Evolutionary conservation across 1,140 invertebrate genomes (phyloP).

Genomic region (Ditylenchus dipsaci): DNA sequence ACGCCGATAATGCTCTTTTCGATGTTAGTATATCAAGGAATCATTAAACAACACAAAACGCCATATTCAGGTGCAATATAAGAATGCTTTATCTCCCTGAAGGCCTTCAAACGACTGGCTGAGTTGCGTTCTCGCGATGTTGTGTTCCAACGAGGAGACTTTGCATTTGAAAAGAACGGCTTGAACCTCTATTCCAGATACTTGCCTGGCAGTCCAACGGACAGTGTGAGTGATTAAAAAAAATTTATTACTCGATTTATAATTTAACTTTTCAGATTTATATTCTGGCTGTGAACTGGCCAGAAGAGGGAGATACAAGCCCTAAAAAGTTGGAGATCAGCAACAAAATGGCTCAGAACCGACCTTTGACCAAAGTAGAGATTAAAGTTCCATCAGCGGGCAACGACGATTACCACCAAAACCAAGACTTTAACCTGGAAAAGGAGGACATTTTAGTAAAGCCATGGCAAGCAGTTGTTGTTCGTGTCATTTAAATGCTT

Average conservation of each 20-base stretch:
- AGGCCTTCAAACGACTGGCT: conserved; percentile 3
- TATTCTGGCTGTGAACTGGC: conserved; percentile 9
- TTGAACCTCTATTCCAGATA: neutral
- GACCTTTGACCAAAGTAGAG: neutral
- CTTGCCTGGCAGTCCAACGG: neutral
- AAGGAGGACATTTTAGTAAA: neutral
- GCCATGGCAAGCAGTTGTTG: neutral
- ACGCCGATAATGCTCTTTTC: neutral
- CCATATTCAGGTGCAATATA: conserved; percentile 8
- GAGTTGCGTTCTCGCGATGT: conserved; percentile 2
- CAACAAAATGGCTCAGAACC: neutral
- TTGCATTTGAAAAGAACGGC: neutral
- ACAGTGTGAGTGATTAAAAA: neutral
- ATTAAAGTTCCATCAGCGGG: neutral
- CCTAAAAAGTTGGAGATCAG: neutral
- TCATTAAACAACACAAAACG: neutral
- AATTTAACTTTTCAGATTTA: neutral
- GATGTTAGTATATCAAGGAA: neutral
- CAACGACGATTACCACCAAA: neutral
- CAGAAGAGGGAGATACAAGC: neutral
- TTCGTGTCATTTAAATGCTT: neutral
- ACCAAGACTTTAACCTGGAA: neutral
- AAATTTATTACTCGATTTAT: neutral
- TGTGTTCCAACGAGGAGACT: neutral
- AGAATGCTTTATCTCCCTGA: neutral